Evolutionary conservation across 1,140 invertebrate species (phyloP), one percentile per base, ranked within the genome.

Genomic region (Drosophila parvula): DNA sequence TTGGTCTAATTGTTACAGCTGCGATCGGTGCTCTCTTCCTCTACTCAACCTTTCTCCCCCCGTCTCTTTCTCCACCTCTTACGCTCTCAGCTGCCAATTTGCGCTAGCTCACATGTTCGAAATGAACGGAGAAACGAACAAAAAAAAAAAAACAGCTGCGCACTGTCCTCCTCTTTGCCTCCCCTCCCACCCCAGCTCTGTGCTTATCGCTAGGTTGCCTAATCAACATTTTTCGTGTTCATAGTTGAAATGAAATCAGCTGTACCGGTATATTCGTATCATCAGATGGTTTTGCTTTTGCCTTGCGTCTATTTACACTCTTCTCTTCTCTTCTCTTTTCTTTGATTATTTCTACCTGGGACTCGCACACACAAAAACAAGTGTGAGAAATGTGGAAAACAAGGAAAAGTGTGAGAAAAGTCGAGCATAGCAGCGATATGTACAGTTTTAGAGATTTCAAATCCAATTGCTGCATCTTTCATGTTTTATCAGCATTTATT

Each of bases 211-310:
- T 51, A 22, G 48, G 53, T 76, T 76, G 80, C 74, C 81, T 83
- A 83, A 80, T 83, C 81, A 83, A 79, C 75, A 65, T 78, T 75
- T 59, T 62, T 63, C 38, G 38, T 53, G 38, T 44, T 69, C 62
- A 68, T 69, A 86, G 82, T 81, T 79, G 73, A 75, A 88, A 36
- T 51, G 73, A 88, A 88, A 84, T 89, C 84, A 89, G 84, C 84
- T 89, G 84, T 89, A 89, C 84, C 85, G 84, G 84, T 84, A 81
- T 69, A 79, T 67, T 81, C 65, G 58, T 88, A 78, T 88, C 67
- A 83, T 88, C 84, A 88, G 81, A 88, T 88, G 84, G 79, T 64
- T 62, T 58, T 58, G 41, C 14, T 41, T 41, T 45, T 65, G 53
- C 56, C 47, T 48, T 38, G 65, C 22, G 16, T 71, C 68, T 59